phyloP scores from a whole-genome alignment of 2,113 vertebrate species.

The Mesitornis unicolor region DNA sequence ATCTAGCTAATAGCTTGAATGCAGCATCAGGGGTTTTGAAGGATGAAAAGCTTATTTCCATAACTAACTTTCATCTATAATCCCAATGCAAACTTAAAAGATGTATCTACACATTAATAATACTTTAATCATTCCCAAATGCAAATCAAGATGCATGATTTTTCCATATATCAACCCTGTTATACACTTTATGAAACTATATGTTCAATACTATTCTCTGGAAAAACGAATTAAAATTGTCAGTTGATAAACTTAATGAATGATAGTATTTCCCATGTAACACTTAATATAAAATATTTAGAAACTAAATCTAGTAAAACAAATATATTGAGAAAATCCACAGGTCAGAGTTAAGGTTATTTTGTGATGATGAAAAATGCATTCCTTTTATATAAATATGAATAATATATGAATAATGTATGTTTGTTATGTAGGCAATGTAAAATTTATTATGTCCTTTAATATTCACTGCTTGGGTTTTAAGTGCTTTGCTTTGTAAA shows the following conservation, averaged over 20 bases:
- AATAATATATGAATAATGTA: slow-evolving; percentile 57
- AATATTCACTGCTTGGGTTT: slow-evolving; percentile 26
- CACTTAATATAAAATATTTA: slow-evolving; percentile 31
- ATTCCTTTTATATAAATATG: slow-evolving; percentile 44
- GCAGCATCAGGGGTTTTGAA: not conserved
- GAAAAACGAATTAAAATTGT: slow-evolving; percentile 48
- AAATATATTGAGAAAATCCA: slow-evolving; percentile 23
- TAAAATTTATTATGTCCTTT: slow-evolving; percentile 52
- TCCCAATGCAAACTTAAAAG: slow-evolving; percentile 35
- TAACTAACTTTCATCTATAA: slow-evolving; percentile 32
- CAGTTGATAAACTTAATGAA: not conserved
- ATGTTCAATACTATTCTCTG: not conserved
- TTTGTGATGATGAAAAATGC: slow-evolving; percentile 32
- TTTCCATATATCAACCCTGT: slow-evolving; percentile 45
- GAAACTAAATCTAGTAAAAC: not conserved
- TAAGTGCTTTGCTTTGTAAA: slow-evolving; percentile 51
- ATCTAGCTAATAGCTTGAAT: not conserved
- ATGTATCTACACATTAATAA: slow-evolving; percentile 52
- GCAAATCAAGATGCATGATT: slow-evolving; percentile 45
- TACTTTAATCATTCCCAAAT: slow-evolving; percentile 52
- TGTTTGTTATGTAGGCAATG: slow-evolving; percentile 12
- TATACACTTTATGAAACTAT: not conserved
- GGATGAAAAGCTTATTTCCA: slow-evolving; percentile 21
- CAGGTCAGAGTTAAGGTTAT: slow-evolving; percentile 40
- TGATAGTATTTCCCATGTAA: not conserved